These are phyloP conservation scores for Teleogryllus oceanicus DNA, from an alignment of 2,888 invertebrate species.

Conservation along the genomic window DNA sequence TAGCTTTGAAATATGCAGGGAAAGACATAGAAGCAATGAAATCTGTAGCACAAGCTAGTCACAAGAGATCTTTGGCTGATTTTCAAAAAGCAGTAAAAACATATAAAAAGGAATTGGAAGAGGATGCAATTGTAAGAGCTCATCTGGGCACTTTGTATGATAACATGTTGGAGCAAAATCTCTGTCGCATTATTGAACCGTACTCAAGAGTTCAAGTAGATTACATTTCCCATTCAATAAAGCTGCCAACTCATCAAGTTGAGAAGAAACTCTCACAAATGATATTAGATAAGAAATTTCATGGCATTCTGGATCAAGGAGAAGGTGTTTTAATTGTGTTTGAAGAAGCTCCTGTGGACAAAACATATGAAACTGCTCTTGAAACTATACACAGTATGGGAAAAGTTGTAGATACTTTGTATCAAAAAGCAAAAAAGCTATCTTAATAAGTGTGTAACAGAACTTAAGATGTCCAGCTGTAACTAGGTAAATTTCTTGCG, in stretches of 20 bases:
- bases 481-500: not conserved
- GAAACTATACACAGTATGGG: conserved; percentile 99
- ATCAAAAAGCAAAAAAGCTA: conserved; percentile 98
- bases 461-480: not conserved
- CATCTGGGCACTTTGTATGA: conserved; percentile 96
- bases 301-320: conserved; percentile 97
- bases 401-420: conserved; percentile 98
- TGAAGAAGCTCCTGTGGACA: conserved; percentile 90
- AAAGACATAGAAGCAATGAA: conserved; percentile 97
- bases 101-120: conserved; percentile 84
- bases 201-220: conserved; percentile 90
- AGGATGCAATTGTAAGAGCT: conserved; percentile 94
- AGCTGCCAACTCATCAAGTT: conserved; percentile 83
- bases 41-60: conserved; percentile 92
- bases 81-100: conserved; percentile 87
- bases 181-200: conserved; percentile 97
- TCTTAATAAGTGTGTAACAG: conserved; percentile 58
- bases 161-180: conserved; percentile 98
- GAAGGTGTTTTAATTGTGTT: conserved; percentile 97
- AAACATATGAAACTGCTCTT: conserved; percentile 95
- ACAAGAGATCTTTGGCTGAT: conserved; percentile 93
- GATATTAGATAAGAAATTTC: conserved; percentile 97
- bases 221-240: conserved; percentile 87
- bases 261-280: conserved; percentile 99
- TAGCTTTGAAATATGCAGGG: conserved; percentile 94